A percentile compares a stretch with the other conserved stretches of the same genome.
Evolutionary conservation across 2,113 vertebrate genomes (phyloP).

Genomic region (Nycticryphes semicollaris): DNA sequence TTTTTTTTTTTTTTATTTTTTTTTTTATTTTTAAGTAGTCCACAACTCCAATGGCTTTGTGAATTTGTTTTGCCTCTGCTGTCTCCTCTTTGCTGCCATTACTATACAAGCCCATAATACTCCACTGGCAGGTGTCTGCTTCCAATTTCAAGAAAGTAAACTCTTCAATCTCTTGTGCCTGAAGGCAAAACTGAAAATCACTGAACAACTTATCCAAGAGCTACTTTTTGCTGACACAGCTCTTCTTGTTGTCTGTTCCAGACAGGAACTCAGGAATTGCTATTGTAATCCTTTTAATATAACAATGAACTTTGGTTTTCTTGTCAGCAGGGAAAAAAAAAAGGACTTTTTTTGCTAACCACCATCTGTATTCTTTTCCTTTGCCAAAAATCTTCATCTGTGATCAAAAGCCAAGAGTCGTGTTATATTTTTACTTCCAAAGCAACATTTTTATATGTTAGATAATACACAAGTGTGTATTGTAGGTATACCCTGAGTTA

Average conservation of each 20-base stretch:
- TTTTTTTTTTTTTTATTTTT: too few species aligned
- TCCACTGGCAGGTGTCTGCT: not conserved
- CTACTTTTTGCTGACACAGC: conserved; percentile 56
- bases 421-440: not conserved
- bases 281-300: conserved; percentile 3
- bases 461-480: not conserved
- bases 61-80: not conserved
- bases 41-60: not conserved
- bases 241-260: conserved; percentile 17
- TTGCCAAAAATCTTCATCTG: not conserved
- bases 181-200: conserved; percentile 53
- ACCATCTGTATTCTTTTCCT: not conserved
- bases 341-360: not conserved
- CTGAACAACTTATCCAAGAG: conserved; percentile 38
- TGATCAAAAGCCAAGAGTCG: not conserved
- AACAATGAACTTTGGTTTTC: conserved; percentile 15
- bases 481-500: not conserved
- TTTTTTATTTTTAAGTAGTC: not conserved
- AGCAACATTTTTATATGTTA: not conserved
- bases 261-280: not conserved
- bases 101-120: not conserved
- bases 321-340: not conserved
- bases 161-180: conserved; percentile 42
- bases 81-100: not conserved
- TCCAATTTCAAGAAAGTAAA: conserved; percentile 49